phyloP scores from a whole-genome alignment of 2,888 invertebrate species.

The Empis livida region DNA sequence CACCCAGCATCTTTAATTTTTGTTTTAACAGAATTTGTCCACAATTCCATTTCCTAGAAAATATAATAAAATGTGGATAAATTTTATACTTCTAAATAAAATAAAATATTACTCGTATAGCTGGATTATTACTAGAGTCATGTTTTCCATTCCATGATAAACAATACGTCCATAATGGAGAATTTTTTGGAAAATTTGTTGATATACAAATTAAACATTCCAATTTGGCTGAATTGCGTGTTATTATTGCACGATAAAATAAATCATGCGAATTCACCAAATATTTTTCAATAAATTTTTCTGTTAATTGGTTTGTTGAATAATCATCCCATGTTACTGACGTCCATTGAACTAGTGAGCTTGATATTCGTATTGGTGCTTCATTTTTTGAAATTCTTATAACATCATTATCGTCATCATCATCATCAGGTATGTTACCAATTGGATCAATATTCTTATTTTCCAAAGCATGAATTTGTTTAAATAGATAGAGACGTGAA shows the following conservation, averaged over 20 bases:
- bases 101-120: slow-evolving; percentile 45
- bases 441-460: slow-evolving; percentile 31
- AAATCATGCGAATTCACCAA: slow-evolving; percentile 50
- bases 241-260: slow-evolving; percentile 64
- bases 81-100: neutral
- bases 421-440: slow-evolving; percentile 22
- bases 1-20: slow-evolving; percentile 24
- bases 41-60: slow-evolving; percentile 39
- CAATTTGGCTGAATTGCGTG: slow-evolving; percentile 69
- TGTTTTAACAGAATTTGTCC: slow-evolving; percentile 31
- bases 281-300: slow-evolving; percentile 41
- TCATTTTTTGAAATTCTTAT: slow-evolving; percentile 38
- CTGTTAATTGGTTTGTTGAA: slow-evolving; percentile 15
- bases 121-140: slow-evolving; percentile 52
- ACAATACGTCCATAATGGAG: slow-evolving; percentile 65
- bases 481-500: slow-evolving; percentile 61
- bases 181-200: slow-evolving; percentile 66
- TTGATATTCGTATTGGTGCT: slow-evolving; percentile 39
- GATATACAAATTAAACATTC: slow-evolving; percentile 65
- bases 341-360: slow-evolving; percentile 55
- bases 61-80: slow-evolving; percentile 1
- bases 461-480: slow-evolving; percentile 52
- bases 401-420: slow-evolving; percentile 12
- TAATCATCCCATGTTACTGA: slow-evolving; percentile 52
- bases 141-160: slow-evolving; percentile 55